A percentile compares a stretch with the other conserved stretches of the same genome.
Conservation (phyloP, 2,113 vertebrate species). For the Hucho hucho region DNA sequence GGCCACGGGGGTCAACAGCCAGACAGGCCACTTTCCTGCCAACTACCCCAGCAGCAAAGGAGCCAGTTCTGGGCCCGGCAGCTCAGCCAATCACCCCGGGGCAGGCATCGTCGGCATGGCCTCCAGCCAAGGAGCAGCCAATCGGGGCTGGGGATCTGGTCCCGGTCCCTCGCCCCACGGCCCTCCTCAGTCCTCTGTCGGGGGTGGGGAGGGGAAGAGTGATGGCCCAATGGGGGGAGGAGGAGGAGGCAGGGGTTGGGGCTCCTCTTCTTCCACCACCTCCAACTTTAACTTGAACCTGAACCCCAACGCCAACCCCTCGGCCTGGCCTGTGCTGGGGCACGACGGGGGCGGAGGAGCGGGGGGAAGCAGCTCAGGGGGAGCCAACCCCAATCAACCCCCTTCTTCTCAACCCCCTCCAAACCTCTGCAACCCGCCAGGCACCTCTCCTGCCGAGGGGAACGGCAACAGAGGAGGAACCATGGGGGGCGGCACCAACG, state of each 20-base stretch:
- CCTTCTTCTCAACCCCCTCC: constrained; percentile 76
- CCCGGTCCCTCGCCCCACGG: constrained; percentile 35
- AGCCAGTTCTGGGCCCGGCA: constrained; percentile 75
- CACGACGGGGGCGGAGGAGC: constrained; percentile 86
- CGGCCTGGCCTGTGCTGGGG: constrained; percentile 96
- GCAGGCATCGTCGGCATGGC: constrained; percentile 59
- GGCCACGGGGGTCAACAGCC: constrained; percentile 91
- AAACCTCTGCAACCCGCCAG: constrained; percentile 89
- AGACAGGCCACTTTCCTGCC: constrained; percentile 87
- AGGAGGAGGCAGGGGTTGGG: constrained; percentile 85
- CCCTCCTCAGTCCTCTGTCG: background rate
- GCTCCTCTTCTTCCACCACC: constrained; percentile 58
- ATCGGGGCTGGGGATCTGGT: constrained; percentile 82
- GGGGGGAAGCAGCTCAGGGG: constrained; percentile 81
- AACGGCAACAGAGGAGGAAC: constrained; percentile 81
- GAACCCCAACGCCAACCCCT: constrained; percentile 96
- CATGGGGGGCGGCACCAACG: constrained; percentile 83
- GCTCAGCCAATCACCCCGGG: constrained; percentile 72
- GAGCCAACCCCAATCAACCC: constrained; percentile 55
- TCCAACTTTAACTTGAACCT: constrained; percentile 94
- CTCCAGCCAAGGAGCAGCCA: constrained; percentile 48
- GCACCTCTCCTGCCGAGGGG: constrained; percentile 77
- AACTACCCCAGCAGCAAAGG: constrained; percentile 66
- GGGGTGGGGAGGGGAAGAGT: constrained; percentile 63
- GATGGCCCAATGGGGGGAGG: constrained; percentile 83